Evolutionary conservation across 2,888 invertebrate species (phyloP).

Genomic region (Branchipolynoe longqiensis): DNA sequence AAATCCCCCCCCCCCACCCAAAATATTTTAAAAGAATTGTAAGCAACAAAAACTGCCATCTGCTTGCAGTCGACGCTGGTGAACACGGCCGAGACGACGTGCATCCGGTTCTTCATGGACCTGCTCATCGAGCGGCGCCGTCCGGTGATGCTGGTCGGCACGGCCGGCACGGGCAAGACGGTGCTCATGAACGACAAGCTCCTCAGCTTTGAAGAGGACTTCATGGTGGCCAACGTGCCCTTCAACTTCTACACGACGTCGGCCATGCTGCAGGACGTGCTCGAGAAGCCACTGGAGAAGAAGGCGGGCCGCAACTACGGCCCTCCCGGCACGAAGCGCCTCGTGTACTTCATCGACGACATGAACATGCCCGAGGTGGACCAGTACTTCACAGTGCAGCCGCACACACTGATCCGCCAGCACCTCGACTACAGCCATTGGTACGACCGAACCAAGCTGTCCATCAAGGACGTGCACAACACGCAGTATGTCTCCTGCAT

Average conservation of each 20-base stretch:
- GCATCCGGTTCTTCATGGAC: slow-evolving; percentile 94
- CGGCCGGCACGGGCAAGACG: slow-evolving; percentile 95
- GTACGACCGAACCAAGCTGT: slow-evolving; percentile 95
- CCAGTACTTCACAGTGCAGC: slow-evolving; percentile 96
- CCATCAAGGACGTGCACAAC: slow-evolving; percentile 96
- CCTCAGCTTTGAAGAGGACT: slow-evolving; percentile 88
- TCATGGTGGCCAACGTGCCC: slow-evolving; percentile 93
- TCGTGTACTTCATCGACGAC: slow-evolving; percentile 97
- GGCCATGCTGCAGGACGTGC: slow-evolving; percentile 86
- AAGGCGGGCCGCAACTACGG: slow-evolving; percentile 97
- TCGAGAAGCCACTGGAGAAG: slow-evolving; percentile 97
- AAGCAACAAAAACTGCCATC: too few relatives aligned
- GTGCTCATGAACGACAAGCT: slow-evolving; percentile 94
- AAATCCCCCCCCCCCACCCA: too few relatives aligned
- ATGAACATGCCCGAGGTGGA: slow-evolving; percentile 99
- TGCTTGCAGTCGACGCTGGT: slow-evolving; percentile 90
- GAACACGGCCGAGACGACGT: slow-evolving; percentile 95
- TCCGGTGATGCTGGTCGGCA: slow-evolving; percentile 96
- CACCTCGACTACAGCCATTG: slow-evolving; percentile 98
- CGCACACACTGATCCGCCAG: slow-evolving; percentile 96
- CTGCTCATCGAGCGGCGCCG: slow-evolving; percentile 92
- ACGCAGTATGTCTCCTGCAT: slow-evolving; percentile 98
- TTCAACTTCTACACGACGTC: slow-evolving; percentile 98
- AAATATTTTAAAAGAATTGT: too few relatives aligned
- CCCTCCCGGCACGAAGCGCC: slow-evolving; percentile 95